Evolutionary conservation across 2,888 invertebrate species (phyloP).

Genomic region (Diarsia mendica): DNA sequence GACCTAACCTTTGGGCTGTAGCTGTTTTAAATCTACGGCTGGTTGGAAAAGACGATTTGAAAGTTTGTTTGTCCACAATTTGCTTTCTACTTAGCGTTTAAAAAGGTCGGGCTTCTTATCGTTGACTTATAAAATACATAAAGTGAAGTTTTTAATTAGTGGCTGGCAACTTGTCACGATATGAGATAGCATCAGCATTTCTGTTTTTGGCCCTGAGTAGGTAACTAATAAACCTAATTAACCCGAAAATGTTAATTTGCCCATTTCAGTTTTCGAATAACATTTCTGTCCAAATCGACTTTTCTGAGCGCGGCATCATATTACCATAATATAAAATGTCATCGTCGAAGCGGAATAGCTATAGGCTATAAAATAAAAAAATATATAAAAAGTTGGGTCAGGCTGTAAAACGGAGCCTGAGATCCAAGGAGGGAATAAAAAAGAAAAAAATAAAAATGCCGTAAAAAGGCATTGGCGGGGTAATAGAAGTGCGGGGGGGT

Average conservation of each 20-base stretch:
- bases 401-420: constrained; percentile 76
- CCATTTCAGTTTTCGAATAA: constrained; percentile 9
- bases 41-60: constrained; percentile 32
- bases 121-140: background rate
- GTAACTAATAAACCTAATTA: background rate
- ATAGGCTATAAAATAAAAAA: constrained; percentile 68
- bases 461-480: constrained; percentile 78
- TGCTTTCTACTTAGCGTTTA: constrained; percentile 31
- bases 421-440: constrained; percentile 76
- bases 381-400: constrained; percentile 68
- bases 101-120: constrained; percentile 9
- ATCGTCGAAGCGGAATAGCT: constrained; percentile 62
- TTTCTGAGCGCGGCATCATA: constrained; percentile 44
- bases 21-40: constrained; percentile 33
- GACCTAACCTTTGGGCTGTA: constrained; percentile 49
- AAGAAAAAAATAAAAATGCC: constrained; percentile 79
- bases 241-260: background rate
- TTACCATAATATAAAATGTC: constrained; percentile 69
- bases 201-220: background rate
- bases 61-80: constrained; percentile 35
- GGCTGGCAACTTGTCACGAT: constrained; percentile 7
- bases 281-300: constrained; percentile 21
- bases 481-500: constrained; percentile 73
- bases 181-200: constrained; percentile 10
- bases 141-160: background rate